Percentiles rank a stretch among this genome's conserved stretches.
Conservation (phyloP, 2,797 vertebrate species). For the Cirrhinus mrigala region DNA sequence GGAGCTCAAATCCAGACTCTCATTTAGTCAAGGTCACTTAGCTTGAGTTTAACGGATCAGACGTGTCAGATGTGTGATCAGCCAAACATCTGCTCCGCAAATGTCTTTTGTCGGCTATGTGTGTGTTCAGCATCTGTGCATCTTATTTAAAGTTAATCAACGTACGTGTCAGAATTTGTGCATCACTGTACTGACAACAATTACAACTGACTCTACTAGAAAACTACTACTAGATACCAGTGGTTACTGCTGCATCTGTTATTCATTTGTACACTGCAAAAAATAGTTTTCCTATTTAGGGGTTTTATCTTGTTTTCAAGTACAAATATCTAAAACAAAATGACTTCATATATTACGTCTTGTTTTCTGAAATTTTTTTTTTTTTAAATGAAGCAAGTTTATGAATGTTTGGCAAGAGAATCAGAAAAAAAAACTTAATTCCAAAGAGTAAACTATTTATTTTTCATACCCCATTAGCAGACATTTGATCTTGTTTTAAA, state of each 20-base stretch:
- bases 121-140: background rate
- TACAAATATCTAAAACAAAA: too few relatives aligned
- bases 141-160: slow-evolving; percentile 8
- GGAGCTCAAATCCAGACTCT: slow-evolving; percentile 42
- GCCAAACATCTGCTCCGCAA: background rate
- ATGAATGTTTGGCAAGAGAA: too few relatives aligned
- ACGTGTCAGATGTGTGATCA: background rate
- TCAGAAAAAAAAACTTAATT: background rate
- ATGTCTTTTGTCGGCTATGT: background rate
- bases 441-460: background rate
- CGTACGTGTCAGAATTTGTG: background rate
- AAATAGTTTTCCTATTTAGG: background rate
- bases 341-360: too few relatives aligned
- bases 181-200: background rate
- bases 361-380: too few relatives aligned
- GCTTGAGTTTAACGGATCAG: slow-evolving; percentile 59
- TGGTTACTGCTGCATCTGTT: background rate
- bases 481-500: background rate
- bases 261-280: background rate
- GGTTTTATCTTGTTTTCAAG: too few relatives aligned
- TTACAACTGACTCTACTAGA: background rate
- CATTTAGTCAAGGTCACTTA: slow-evolving; percentile 73
- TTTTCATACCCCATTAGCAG: background rate
- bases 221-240: background rate
- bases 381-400: too few relatives aligned